Conservation (phyloP, 2,113 vertebrate genomes). For the Channa maculata region DNA sequence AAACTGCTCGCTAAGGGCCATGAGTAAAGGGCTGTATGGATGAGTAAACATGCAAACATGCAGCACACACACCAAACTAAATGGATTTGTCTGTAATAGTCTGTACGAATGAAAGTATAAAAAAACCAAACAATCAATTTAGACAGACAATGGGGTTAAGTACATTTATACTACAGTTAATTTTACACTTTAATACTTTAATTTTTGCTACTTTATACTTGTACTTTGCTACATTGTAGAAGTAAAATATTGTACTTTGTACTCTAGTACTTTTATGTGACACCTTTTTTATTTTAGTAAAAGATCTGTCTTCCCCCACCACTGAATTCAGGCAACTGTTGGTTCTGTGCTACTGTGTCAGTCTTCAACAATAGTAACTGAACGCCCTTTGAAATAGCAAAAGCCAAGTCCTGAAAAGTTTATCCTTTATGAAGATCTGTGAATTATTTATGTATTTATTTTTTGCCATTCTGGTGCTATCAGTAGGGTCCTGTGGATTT, state of each 20-base stretch:
- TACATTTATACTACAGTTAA: no score
- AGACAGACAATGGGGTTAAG: not conserved
- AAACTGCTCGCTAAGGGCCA: conserved; percentile 58
- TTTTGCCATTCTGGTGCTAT: not conserved
- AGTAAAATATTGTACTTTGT: no score
- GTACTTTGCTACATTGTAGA: no score
- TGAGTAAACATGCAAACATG: conserved; percentile 49
- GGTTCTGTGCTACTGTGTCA: not conserved
- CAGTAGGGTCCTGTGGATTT: no score
- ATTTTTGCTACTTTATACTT: no score
- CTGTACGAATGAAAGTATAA: not conserved
- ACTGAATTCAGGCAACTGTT: not conserved
- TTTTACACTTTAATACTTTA: no score
- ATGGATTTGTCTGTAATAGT: not conserved
- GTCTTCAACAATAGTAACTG: no score
- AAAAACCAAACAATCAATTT: not conserved
- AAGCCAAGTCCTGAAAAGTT: not conserved
- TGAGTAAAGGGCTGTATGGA: conserved; percentile 37
- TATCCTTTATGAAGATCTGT: not conserved
- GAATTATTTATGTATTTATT: not conserved
- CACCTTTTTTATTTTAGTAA: not conserved
- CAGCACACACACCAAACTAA: not conserved
- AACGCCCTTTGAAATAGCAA: not conserved
- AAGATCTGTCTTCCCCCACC: not conserved
- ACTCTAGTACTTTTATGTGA: no score